Conservation (phyloP, 2,888 invertebrate genomes). For the Lasioglossum leucozonium region DNA sequence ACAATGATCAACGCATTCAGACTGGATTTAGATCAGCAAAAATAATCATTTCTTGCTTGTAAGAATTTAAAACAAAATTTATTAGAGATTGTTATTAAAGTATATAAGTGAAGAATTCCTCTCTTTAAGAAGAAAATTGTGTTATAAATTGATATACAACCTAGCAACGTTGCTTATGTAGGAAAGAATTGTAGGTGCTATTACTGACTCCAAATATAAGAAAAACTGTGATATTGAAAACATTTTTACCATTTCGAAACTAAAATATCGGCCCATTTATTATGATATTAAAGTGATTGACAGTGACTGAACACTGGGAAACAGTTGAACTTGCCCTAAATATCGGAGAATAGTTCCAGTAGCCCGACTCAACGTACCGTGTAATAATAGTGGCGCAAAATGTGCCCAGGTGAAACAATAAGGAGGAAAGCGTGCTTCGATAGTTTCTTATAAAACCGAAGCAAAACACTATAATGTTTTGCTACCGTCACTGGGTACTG, state of each 20-base stretch:
- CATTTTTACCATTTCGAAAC: background rate
- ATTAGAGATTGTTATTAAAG: background rate
- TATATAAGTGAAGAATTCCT: no score
- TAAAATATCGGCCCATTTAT: background rate
- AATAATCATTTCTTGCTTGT: background rate
- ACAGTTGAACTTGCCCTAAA: constrained; percentile 57
- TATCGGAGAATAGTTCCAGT: constrained; percentile 41
- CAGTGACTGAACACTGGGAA: constrained; percentile 22
- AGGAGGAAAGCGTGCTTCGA: constrained; percentile 8
- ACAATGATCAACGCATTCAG: no score
- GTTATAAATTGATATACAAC: background rate
- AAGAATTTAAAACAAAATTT: background rate
- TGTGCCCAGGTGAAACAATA: constrained; percentile 21
- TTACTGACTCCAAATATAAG: background rate
- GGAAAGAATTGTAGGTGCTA: background rate
- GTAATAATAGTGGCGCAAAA: constrained; percentile 41
- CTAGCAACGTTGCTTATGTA: background rate
- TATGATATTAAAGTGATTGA: background rate
- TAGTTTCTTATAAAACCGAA: constrained; percentile 2
- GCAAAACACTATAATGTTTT: background rate
- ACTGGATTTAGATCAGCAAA: background rate
- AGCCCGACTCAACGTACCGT: constrained; percentile 41
- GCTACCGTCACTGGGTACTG: background rate
- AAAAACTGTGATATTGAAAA: background rate
- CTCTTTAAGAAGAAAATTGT: background rate